These are phyloP conservation scores for Zaprionus nigranus DNA, from an alignment of 1,140 invertebrate species.

Conservation along the genomic window DNA sequence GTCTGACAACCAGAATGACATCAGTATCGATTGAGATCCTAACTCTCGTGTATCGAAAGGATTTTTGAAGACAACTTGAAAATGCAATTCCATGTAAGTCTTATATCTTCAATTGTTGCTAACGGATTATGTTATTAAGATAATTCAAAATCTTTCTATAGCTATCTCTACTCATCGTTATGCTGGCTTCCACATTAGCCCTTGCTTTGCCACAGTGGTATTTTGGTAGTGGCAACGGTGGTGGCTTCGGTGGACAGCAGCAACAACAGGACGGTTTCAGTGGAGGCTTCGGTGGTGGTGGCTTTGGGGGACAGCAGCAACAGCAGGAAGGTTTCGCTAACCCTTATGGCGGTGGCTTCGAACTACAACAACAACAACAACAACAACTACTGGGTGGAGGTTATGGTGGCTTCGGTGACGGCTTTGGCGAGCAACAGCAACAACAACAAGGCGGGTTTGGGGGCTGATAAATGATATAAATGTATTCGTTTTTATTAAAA, in stretches of 20 bases:
- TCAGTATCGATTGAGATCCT: neutral
- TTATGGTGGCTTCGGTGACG: neutral
- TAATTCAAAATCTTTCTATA: neutral
- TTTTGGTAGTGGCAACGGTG: neutral
- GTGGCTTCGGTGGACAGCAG: neutral
- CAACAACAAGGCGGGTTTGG: neutral
- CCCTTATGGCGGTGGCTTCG: neutral
- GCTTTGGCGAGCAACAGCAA: neutral
- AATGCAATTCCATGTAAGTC: conserved; percentile 20
- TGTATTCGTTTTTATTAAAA: neutral
- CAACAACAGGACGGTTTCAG: neutral
- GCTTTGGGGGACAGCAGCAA: neutral
- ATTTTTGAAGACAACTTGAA: neutral
- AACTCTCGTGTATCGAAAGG: neutral
- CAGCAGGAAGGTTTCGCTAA: no score
- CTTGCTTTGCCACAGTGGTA: neutral
- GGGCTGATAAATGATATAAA: neutral
- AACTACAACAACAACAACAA: neutral
- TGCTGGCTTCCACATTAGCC: neutral
- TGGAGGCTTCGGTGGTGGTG: neutral
- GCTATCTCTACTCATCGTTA: neutral
- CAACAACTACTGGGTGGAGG: neutral
- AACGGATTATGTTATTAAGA: neutral
- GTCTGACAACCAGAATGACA: neutral
- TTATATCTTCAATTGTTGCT: neutral